phyloP scores from a whole-genome alignment of 2,888 invertebrate species.

The Erebia ligea region DNA sequence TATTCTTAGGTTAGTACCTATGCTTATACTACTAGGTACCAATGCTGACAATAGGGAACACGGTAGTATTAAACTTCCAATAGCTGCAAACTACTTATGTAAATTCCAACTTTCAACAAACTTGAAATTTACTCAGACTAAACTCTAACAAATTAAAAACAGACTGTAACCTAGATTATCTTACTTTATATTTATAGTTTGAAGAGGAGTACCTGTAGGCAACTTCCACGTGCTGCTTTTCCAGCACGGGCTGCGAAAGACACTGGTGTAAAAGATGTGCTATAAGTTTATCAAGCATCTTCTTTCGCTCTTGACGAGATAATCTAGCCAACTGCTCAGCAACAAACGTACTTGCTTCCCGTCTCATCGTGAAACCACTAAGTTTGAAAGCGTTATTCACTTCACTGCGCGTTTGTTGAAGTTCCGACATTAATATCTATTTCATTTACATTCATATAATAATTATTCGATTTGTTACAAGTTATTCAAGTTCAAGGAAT shows the following conservation, averaged over 20 bases:
- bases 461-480: too few species aligned
- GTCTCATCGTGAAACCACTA: conserved; percentile 88
- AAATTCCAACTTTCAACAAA: too few species aligned
- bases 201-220: conserved; percentile 82
- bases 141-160: too few species aligned
- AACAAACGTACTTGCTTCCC: conserved; percentile 89
- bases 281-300: conserved; percentile 89
- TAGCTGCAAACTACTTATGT: too few species aligned
- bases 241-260: conserved; percentile 87
- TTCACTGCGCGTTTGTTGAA: conserved; percentile 82
- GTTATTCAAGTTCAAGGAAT: too few species aligned
- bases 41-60: too few species aligned
- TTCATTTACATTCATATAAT: background rate
- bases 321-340: conserved; percentile 87
- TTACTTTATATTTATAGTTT: background rate
- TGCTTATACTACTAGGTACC: too few species aligned
- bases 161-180: background rate
- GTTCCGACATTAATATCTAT: conserved; percentile 56
- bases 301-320: conserved; percentile 84
- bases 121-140: too few species aligned
- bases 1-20: too few species aligned
- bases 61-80: too few species aligned
- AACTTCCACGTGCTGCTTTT: conserved; percentile 87
- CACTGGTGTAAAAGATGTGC: conserved; percentile 91
- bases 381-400: conserved; percentile 88